Base-by-base conservation (phyloP, 2,113 vertebrate genomes). In the Nothobranchius kuhntae region DNA sequence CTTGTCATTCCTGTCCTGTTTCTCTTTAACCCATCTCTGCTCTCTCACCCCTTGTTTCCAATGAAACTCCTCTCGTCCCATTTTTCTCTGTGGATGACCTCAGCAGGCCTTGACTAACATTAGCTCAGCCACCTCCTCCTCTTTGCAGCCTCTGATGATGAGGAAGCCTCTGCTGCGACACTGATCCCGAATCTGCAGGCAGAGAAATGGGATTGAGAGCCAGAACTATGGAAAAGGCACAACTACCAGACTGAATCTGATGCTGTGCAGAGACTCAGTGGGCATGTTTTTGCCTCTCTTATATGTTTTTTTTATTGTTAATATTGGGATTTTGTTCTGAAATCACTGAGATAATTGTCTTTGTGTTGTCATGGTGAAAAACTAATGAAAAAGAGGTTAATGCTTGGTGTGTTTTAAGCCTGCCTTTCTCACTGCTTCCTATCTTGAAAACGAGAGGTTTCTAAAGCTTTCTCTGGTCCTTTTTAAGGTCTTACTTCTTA, bases 151-250 rank as follows among this genome's bases (percentile, higher is more conserved):
- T 94, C 93, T 96, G 94, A 95, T 87, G 89, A 89, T 96, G 95
- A 98, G 95, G 96, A 98, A 97, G 90, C 95, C 96, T 92, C 94
- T 96, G 93, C 95, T 96, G 95, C 96, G 96, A 94, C 96, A 96
- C 94, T 98, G 96, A 98, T 54, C 81, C 65, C 62, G 53, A 54
- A 84, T 87, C 87, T 85, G 74, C 87, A 85, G 82, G 75, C 76
- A 77, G 70, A 73, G 59, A 71, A 65, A 59, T 66, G 72, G 30
- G 73, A 76, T 55, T 75, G 71, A 81, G 56, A 71, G 52, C 71
- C 63, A 71, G 53, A 66, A 77, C 82, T 64, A 61, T 6, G 35
- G 71, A 68, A 83, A 67, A 73, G 65, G 69, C 68, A 65, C 62
- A 64, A 68, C 71, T 78, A 30, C 80, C 47, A 78, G 64, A 78